These are phyloP conservation scores for Lithophane ornitopus DNA, from an alignment of 2,888 invertebrate species.

Conservation along the genomic window DNA sequence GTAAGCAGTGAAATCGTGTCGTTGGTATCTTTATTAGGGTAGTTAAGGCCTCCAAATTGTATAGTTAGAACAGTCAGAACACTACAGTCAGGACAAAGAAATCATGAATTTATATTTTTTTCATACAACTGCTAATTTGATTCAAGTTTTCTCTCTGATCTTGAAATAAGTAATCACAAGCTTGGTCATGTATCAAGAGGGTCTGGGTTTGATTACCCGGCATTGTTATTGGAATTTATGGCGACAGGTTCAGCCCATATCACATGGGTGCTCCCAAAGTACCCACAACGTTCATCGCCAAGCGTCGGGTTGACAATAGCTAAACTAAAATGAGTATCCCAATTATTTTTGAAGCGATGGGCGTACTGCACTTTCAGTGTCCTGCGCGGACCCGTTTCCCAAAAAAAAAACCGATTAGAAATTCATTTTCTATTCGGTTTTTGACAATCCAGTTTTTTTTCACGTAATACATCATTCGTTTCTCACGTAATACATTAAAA, in stretches of 20 bases:
- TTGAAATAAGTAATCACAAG: slow-evolving; percentile 10
- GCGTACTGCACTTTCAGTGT: too few relatives aligned
- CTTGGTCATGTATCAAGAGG: slow-evolving; percentile 32
- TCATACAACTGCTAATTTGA: not conserved
- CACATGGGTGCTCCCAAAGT: slow-evolving; percentile 10
- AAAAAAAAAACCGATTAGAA: not conserved
- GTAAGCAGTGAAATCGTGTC: slow-evolving; percentile 54
- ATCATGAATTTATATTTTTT: not conserved
- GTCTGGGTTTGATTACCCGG: slow-evolving; percentile 36
- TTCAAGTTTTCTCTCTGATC: not conserved
- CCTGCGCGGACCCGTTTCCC: too few relatives aligned
- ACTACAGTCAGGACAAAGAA: not conserved
- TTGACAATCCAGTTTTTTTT: too few relatives aligned
- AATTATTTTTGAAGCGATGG: not conserved
- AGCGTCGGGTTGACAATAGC: not conserved
- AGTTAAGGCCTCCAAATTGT: slow-evolving; percentile 31
- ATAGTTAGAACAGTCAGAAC: slow-evolving; percentile 6
- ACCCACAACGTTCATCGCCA: not conserved
- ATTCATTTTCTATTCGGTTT: too few relatives aligned
- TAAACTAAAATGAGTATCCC: not conserved
- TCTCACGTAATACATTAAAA: not conserved
- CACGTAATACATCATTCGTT: too few relatives aligned
- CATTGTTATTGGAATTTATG: slow-evolving; percentile 51
- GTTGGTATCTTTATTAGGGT: slow-evolving; percentile 57
- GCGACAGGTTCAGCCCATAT: slow-evolving; percentile 48